Evolutionary conservation across 2,888 invertebrate genomes (phyloP), one percentile per base, ranked within the genome.

Genomic region (Electrophaes corylata): DNA sequence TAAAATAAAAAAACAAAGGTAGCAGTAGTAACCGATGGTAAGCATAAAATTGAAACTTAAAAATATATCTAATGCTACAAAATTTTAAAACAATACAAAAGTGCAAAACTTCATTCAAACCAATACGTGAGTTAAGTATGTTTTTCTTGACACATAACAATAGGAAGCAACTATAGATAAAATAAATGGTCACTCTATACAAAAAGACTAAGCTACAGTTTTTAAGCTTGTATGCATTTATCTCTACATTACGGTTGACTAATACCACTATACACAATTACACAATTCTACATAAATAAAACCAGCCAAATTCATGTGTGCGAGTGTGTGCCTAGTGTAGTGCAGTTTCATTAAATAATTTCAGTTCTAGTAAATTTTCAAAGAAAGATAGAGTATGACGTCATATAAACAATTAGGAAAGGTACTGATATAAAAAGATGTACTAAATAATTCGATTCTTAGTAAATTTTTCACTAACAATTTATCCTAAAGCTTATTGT

Each of bases 231-330:
- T 61, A 64, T 46, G 60, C 45, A 26, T 41, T 62, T 55, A 64
- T 59, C 8, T 46, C 62, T 64, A 62, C 52, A 62, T 60, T 33
- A 60, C 51, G 60, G 60, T 55, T 66, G 66, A 66, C 66, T 64
- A 64, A 60, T 54, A 62, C 66, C 64, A 62, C 62, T 60, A 45
- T 56, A 51, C 44, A 44, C 33, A 55, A 41, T 51, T 55, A 55
- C 47, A 59, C 40, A 2, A 40, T 20, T 41, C 18, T 41, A 50
- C 39, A 44, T 54, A 50, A 58, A 50, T 51, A 51, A 20, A 51
- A 46, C 54, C 43, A 39, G 50, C 10, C 16, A 46, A 18, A 41
- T 55, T 43, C 54, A 50, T 41, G 19, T 43, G 51, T 44, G 14
- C n/a, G n/a, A n/a, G n/a, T n/a, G n/a, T n/a, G n/a, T n/a, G n/a